Evolutionary conservation across 1,140 invertebrate species (phyloP).

Genomic region (Maniola jurtina): DNA sequence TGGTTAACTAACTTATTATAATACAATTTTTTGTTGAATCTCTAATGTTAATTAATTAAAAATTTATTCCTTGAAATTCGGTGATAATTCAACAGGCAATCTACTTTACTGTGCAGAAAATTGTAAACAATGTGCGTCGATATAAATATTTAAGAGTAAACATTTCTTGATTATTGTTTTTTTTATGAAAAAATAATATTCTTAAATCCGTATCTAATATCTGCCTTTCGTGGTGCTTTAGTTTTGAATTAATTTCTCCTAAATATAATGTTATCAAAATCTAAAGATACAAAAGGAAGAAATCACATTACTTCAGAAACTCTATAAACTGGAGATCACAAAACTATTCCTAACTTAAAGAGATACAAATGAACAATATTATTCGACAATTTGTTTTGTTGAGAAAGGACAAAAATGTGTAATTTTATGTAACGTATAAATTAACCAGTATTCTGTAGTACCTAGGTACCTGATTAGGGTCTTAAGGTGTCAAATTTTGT

Average conservation of each 20-base stretch:
- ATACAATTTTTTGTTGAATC: slow-evolving; percentile 35
- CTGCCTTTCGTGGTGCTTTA: slow-evolving; percentile 5
- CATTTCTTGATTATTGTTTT: neutral
- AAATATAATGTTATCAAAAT: slow-evolving; percentile 7
- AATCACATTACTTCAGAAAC: slow-evolving; percentile 12
- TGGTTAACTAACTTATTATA: slow-evolving; percentile 37
- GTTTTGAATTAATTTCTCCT: slow-evolving; percentile 2
- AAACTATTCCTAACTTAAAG: slow-evolving; percentile 66
- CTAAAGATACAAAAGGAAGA: slow-evolving; percentile 11
- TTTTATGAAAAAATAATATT: neutral
- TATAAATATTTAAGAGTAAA: slow-evolving; percentile 8
- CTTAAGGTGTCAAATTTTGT: too few relatives aligned
- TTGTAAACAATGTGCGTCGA: slow-evolving; percentile 6
- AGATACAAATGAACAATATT: slow-evolving; percentile 30
- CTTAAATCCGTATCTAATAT: slow-evolving; percentile 7
- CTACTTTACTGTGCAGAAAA: slow-evolving; percentile 14
- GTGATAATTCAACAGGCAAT: slow-evolving; percentile 6
- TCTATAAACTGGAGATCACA: slow-evolving; percentile 50
- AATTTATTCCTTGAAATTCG: slow-evolving; percentile 12
- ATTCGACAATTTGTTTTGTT: slow-evolving; percentile 3
- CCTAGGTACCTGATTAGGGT: too few relatives aligned
- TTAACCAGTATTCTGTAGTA: neutral
- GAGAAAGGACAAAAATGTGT: neutral
- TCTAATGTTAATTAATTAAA: slow-evolving; percentile 25
- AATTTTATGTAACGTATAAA: neutral